Base-by-base conservation (phyloP, 1,140 invertebrate species). In the Psix sp. region DNA sequence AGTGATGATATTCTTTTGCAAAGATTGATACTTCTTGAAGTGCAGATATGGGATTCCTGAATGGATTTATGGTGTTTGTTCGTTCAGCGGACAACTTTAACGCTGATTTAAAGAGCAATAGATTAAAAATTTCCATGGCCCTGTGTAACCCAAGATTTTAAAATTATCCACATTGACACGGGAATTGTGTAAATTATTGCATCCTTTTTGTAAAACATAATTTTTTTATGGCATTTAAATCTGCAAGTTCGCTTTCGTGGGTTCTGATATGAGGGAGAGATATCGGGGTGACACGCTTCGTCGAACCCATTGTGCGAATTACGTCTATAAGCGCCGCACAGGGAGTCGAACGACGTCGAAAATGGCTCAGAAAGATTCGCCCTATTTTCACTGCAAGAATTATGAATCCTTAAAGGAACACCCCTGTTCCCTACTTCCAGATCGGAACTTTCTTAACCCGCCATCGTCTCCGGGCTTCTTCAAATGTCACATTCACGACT, bases 261-360 rank as follows among this genome's bases (percentile, higher is more conserved):
- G 63, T 60, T 51, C 38, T 51, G 62, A 74, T 74, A 74, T 57
- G 71, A 74, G 62, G 71, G 71, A 67, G 43, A 74, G 71, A 67
- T 74, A 74, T 74, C 71, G 57, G 71, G 71, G 71, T 57, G 71
- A 67, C 63, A 74, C 63, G 71, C 71, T 74, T 51, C 62, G 71
- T 52, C 71, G 71, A 68, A 33, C 33, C 71, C 71, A 74, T 74
- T 74, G 72, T 74, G 63, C 63, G 59, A 74, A 74, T 74, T 74
- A 74, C 72, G 72, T 68, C 72, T 67, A 74, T 74, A 68, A 74
- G 57, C 71, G 57, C 35, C 63, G 57, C 51, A 38, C 20, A 74
- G 72, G 72, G 63, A 68, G 63, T 62, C 51, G 63, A 74, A 70
- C 63, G 65, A 68, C 51, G 57, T 74, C 51, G 71, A 74, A 74